phyloP scores from a whole-genome alignment of 2,888 invertebrate species.

The Platypus cylindrus region DNA sequence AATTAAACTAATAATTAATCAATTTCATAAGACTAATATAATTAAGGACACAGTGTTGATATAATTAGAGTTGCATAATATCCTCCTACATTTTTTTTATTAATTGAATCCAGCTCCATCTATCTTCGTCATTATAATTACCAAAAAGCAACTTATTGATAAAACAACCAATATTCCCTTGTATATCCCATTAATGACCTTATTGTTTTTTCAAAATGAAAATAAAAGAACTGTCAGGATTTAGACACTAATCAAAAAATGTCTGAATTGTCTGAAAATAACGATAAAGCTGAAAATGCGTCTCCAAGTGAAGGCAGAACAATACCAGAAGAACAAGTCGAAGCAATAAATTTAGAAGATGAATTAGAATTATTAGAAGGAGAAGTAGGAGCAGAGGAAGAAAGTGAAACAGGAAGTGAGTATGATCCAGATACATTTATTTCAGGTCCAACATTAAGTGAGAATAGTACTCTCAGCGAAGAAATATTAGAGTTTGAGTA shows the following conservation, averaged over 20 bases:
- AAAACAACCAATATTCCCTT: too few relatives aligned
- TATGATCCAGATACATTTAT: constrained; percentile 40
- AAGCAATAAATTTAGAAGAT: background rate
- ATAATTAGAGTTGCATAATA: too few relatives aligned
- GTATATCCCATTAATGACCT: too few relatives aligned
- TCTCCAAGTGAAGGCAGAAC: constrained; percentile 12
- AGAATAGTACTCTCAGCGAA: constrained; percentile 41
- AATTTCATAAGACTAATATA: too few relatives aligned
- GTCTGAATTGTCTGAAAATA: constrained; percentile 19
- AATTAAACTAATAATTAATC: too few relatives aligned
- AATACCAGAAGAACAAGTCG: too few relatives aligned
- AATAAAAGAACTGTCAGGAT: constrained; percentile 57
- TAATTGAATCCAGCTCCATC: too few relatives aligned
- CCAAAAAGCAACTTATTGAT: too few relatives aligned
- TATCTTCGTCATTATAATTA: too few relatives aligned
- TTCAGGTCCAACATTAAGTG: constrained; percentile 42
- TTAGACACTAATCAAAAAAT: constrained; percentile 70
- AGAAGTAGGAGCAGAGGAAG: constrained; percentile 15
- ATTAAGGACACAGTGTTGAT: too few relatives aligned
- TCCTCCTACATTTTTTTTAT: too few relatives aligned
- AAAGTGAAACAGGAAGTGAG: constrained; percentile 11
- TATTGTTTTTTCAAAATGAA: too few relatives aligned
- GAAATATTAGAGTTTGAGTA: constrained; percentile 55
- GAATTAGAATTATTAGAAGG: constrained; percentile 15
- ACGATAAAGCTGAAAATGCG: constrained; percentile 20